Percentiles rank a stretch among this genome's conserved stretches.
Conservation (phyloP, 1,140 invertebrate genomes). For the Oppia nitens region DNA sequence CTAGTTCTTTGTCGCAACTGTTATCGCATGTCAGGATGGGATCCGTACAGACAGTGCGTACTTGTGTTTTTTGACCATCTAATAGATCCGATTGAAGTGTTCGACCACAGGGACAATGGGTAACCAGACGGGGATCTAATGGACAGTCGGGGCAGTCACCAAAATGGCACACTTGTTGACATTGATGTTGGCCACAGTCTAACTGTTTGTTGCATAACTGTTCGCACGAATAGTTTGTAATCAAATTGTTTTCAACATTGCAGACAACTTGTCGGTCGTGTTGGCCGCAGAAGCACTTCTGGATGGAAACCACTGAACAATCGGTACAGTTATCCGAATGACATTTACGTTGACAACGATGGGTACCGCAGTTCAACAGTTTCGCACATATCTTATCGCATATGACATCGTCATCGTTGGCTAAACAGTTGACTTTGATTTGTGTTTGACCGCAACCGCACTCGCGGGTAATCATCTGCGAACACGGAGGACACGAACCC, state of each 20-base stretch:
- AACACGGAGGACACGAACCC: constrained; percentile 56
- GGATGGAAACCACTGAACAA: constrained; percentile 38
- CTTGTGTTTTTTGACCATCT: constrained; percentile 1
- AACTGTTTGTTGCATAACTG: constrained; percentile 25
- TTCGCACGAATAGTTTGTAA: constrained; percentile 28
- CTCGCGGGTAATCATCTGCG: constrained; percentile 35
- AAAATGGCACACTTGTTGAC: constrained; percentile 25
- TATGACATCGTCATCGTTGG: constrained; percentile 40
- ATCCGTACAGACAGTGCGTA: constrained; percentile 55
- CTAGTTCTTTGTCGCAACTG: constrained; percentile 53
- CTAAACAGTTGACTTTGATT: constrained; percentile 18
- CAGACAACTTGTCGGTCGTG: constrained; percentile 34
- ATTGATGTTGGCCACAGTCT: constrained; percentile 27
- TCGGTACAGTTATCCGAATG: constrained; percentile 44
- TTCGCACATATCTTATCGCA: constrained; percentile 56
- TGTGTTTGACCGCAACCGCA: constrained; percentile 34
- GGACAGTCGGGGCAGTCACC: constrained; percentile 36
- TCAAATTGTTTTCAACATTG: constrained; percentile 25
- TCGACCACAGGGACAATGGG: constrained; percentile 69
- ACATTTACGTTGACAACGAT: constrained; percentile 51
- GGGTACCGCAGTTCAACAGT: constrained; percentile 49
- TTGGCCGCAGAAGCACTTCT: constrained; percentile 46
- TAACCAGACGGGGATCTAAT: constrained; percentile 42
- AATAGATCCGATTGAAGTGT: constrained; percentile 32
- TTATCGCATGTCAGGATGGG: constrained; percentile 67